Percentiles rank a stretch among this genome's conserved stretches.
Conservation (phyloP, 2,888 invertebrate genomes). For the Anagyrus pseudococci region DNA sequence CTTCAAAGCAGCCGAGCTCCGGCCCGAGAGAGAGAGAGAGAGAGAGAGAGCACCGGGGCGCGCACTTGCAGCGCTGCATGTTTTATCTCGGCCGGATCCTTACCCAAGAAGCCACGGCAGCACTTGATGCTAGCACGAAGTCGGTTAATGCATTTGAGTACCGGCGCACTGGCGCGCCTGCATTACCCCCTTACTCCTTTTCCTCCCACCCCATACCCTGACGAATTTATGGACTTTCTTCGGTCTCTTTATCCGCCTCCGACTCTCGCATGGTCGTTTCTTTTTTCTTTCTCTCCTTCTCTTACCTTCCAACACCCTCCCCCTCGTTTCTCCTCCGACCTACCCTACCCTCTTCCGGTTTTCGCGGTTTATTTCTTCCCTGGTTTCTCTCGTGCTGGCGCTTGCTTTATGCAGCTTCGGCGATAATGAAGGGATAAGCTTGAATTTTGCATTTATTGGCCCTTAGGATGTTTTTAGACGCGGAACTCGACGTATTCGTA, state of each 20-base stretch:
- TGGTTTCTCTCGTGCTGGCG: not conserved
- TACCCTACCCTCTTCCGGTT: not conserved
- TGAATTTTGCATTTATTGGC: conserved; percentile 28
- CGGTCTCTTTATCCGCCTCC: conserved; percentile 36
- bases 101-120: not conserved
- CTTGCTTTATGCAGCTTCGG: conserved; percentile 14
- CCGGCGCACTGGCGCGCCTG: conserved; percentile 26
- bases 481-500: not conserved
- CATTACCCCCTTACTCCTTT: no score
- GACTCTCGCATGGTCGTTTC: conserved; percentile 4
- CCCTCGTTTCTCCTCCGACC: not conserved
- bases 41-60: no score
- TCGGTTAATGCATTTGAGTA: conserved; percentile 42
- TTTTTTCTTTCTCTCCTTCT: conserved; percentile 26
- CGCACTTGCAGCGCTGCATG: not conserved
- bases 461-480: conserved; percentile 5
- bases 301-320: no score
- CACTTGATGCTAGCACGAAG: conserved; percentile 12
- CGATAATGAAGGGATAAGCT: conserved; percentile 34
- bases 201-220: no score
- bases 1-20: no score
- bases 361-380: conserved; percentile 1
- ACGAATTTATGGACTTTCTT: conserved; percentile 46
- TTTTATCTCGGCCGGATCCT: conserved; percentile 25
- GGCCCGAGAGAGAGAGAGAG: no score